phyloP scores from a whole-genome alignment of 2,797 vertebrate genomes.

The Poeciliopsis paucimaculata region DNA sequence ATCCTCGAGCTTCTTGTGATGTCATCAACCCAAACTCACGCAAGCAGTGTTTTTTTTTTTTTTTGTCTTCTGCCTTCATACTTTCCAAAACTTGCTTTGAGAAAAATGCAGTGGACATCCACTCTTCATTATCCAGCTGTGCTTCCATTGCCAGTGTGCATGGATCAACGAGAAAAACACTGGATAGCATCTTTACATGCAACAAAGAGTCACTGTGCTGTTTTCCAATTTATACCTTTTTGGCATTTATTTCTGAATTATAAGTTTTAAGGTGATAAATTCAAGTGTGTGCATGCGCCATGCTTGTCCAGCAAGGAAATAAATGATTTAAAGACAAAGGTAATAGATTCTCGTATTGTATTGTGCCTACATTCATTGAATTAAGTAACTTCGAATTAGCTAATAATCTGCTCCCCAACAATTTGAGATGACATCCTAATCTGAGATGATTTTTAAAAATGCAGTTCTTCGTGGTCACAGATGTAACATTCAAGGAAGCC shows the following conservation, averaged over 20 bases:
- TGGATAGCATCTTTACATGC: neutral
- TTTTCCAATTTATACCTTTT: neutral
- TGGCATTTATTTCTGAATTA: neutral
- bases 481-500: neutral
- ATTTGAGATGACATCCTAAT: conserved; percentile 7
- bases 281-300: neutral
- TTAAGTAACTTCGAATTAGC: neutral
- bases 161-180: neutral
- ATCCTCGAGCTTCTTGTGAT: neutral
- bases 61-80: neutral
- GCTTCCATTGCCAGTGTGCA: neutral
- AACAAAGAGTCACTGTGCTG: neutral
- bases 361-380: neutral
- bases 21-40: neutral
- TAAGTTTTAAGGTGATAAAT: neutral
- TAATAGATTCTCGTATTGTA: neutral
- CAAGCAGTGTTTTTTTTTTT: neutral
- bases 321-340: neutral
- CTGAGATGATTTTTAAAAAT: conserved; percentile 7
- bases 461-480: neutral
- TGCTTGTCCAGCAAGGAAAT: neutral
- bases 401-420: neutral
- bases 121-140: neutral
- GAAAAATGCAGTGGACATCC: neutral
- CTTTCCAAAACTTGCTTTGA: neutral